These are phyloP conservation scores for Danaus chrysippus DNA, from an alignment of 2,888 invertebrate genomes.

Conservation along the genomic window DNA sequence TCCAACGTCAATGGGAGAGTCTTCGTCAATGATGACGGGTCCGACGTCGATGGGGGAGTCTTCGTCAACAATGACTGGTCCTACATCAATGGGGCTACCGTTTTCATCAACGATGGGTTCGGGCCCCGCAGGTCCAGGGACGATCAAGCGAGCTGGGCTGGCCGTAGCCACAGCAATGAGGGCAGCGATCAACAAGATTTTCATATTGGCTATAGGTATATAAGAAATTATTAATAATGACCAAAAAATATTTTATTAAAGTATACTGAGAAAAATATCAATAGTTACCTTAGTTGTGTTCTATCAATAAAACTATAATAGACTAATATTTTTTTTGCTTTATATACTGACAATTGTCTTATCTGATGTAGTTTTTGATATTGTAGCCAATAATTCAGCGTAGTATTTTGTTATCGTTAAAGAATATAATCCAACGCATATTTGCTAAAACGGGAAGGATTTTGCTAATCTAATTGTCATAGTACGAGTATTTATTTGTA, in stretches of 20 bases:
- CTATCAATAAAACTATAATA: neutral
- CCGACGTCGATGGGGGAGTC: constrained; percentile 17
- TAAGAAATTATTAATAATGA: constrained; percentile 1
- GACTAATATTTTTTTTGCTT: neutral
- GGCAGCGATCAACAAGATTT: constrained; percentile 29
- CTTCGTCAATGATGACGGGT: constrained; percentile 29
- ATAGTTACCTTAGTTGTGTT: constrained; percentile 4
- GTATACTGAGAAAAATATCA: neutral
- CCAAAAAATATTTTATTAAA: neutral
- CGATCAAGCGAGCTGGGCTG: constrained; percentile 21
- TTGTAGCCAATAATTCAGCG: neutral
- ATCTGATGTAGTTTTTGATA: neutral
- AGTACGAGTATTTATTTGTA: neutral
- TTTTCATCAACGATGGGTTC: constrained; percentile 29
- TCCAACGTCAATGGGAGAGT: constrained; percentile 30
- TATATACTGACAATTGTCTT: neutral
- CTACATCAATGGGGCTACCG: constrained; percentile 20
- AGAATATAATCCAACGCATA: neutral
- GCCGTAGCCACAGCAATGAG: constrained; percentile 32
- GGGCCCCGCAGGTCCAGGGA: constrained; percentile 21
- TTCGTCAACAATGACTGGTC: constrained; percentile 21
- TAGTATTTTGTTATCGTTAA: neutral
- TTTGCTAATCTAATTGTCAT: neutral
- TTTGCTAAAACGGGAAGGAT: neutral
- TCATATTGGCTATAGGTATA: constrained; percentile 17